Base-by-base conservation (phyloP, 35 echinoderm and acorn worm species). In the Heliocidaris tuberculata region DNA sequence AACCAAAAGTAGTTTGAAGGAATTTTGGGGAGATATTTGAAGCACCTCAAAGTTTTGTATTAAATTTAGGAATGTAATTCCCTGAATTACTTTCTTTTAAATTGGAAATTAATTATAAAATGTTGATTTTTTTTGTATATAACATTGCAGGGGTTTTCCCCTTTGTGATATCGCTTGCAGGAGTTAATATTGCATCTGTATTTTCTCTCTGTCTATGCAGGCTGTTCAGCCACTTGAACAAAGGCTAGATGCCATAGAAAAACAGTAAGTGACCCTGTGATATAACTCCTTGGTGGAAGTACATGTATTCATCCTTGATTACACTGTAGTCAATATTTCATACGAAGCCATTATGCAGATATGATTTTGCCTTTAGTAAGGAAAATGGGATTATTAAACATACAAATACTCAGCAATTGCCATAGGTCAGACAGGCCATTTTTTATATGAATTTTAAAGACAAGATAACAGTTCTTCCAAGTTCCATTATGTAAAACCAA, bases 201-300 rank as follows among this genome's bases (percentile, higher is more conserved):
- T 85, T 19, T 29, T 19, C 15, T 29, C 15, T 85, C 15, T 85
- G 70, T 29, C 70, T 92, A 65, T 71, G 27, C 59, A 97, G 97
- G 93, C 96, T 60, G 50, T 98, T 7, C 59, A 95, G 86, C 97
- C 97, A 5, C 71, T 98, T 24, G 93, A 96, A 95, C 49, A 94
- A 90, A 96, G 96, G 31, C 90, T 98, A 1, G 92, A 54, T 92
- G 94, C 96, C 86, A 48, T 98, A 85, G 97, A 98, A 95, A 98
- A 95, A 94, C 49, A 95, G 97, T 98, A 96, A 98, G 97, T 97
- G 7, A 1, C 1, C 31, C 21, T 78, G 1, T 48, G 35, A 27
- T 60, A 27, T 9, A 6, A 86, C 32, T 92, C 7, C 85, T 52
- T 7, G 50, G 32, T 27, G 15, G 8, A 50, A 15, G 49, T 32